These are phyloP conservation scores for Pseudobourletiella spinata DNA, from an alignment of 1,140 invertebrate species.

Conservation along the genomic window DNA sequence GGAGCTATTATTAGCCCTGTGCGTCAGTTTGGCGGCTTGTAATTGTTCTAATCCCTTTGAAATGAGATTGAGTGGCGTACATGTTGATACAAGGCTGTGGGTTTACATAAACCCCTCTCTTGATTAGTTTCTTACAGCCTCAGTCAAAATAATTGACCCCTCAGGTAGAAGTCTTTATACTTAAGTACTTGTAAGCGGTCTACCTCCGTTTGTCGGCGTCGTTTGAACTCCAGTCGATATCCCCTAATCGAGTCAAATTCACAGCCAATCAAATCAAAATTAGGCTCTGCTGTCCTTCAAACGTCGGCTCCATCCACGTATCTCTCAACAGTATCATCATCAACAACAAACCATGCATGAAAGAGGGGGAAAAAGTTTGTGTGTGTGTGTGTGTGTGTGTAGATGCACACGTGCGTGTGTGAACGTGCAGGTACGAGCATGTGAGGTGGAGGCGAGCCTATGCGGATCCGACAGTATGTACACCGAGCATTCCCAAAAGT, in stretches of 20 bases:
- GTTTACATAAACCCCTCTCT: conserved; percentile 27
- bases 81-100: conserved; percentile 6
- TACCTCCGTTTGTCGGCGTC: conserved; percentile 20
- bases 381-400: too few relatives aligned
- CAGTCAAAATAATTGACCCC: conserved; percentile 35
- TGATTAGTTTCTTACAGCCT: conserved; percentile 33
- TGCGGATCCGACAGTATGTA: too few relatives aligned
- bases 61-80: neutral
- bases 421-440: too few relatives aligned
- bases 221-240: conserved; percentile 25
- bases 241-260: conserved; percentile 30
- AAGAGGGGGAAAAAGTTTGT: neutral
- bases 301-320: neutral
- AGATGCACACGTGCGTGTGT: too few relatives aligned
- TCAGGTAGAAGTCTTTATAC: conserved; percentile 26
- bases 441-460: too few relatives aligned
- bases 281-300: conserved; percentile 7
- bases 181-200: conserved; percentile 29
- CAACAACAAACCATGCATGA: neutral
- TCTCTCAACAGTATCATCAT: neutral
- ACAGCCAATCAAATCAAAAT: conserved; percentile 33
- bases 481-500: too few relatives aligned
- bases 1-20: too few relatives aligned
- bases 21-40: neutral
- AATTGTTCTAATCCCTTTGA: neutral